Evolutionary conservation across 1,140 invertebrate species (phyloP).

Genomic region (Solenopsis fugax): DNA sequence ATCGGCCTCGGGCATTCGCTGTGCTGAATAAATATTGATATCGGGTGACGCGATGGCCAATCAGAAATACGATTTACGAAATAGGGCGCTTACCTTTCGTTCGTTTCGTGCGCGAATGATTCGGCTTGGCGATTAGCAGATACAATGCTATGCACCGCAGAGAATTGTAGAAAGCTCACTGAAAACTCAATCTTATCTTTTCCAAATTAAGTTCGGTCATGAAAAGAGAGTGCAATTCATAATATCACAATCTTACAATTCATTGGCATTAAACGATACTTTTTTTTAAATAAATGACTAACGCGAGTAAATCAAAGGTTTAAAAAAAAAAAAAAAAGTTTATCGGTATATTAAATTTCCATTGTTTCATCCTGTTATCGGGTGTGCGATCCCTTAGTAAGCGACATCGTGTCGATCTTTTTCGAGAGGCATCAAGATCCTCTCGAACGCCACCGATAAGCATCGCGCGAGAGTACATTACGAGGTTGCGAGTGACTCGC

Average conservation of each 20-base stretch:
- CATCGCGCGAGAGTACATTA: constrained; percentile 39
- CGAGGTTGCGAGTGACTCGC: constrained; percentile 71
- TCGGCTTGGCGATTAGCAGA: constrained; percentile 7
- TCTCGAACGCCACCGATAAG: constrained; percentile 38
- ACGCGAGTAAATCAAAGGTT: not conserved
- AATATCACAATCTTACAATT: not conserved
- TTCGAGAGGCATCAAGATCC: constrained; percentile 24
- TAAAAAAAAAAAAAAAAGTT: no score
- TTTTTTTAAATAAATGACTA: not conserved
- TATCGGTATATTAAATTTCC: not conserved
- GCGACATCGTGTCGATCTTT: constrained; percentile 20
- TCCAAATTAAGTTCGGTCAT: constrained; percentile 1
- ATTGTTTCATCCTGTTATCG: not conserved
- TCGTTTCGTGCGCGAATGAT: constrained; percentile 58
- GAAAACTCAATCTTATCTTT: constrained; percentile 37
- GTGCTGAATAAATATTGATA: constrained; percentile 86
- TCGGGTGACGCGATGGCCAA: constrained; percentile 82
- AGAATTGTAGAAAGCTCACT: constrained; percentile 5
- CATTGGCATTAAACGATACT: not conserved
- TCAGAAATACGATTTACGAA: constrained; percentile 80
- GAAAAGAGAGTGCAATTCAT: not conserved
- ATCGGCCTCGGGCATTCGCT: constrained; percentile 83
- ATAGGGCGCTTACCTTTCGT: constrained; percentile 71
- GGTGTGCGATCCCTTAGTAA: not conserved
- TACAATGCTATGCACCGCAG: no score